A percentile compares a stretch with the other conserved stretches of the same genome.
These are phyloP conservation scores for Brachionus plicatilis DNA, from an alignment of 1,140 invertebrate species.

Conservation along the genomic window DNA sequence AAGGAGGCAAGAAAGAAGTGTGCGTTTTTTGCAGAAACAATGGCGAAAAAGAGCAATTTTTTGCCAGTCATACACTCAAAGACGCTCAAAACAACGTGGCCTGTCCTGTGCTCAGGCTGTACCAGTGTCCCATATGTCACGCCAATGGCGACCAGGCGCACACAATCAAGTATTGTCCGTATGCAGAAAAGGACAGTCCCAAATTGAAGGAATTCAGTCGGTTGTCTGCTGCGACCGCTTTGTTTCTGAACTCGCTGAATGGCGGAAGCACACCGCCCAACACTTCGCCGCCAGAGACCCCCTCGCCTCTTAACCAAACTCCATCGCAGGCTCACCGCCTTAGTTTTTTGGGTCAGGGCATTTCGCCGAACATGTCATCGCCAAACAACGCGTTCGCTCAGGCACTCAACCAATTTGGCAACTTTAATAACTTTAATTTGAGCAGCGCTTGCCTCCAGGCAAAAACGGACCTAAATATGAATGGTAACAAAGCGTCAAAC, in stretches of 20 bases:
- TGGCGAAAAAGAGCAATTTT: constrained; percentile 36
- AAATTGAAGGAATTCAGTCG: constrained; percentile 12
- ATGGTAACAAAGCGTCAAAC: neutral
- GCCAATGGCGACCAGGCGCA: constrained; percentile 42
- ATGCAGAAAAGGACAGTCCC: constrained; percentile 31
- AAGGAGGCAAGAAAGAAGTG: constrained; percentile 37
- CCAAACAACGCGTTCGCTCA: constrained; percentile 21
- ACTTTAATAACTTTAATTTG: constrained; percentile 20
- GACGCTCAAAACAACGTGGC: constrained; percentile 28
- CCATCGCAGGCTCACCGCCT: neutral
- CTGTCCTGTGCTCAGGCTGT: constrained; percentile 40
- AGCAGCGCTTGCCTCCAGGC: neutral
- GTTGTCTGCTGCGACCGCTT: neutral
- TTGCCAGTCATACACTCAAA: constrained; percentile 31
- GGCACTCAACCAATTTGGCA: neutral
- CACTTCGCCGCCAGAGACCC: constrained; percentile 4
- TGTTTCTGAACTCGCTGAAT: neutral
- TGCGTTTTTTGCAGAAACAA: constrained; percentile 42
- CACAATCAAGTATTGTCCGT: constrained; percentile 42
- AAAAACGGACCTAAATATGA: neutral
- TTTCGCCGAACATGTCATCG: constrained; percentile 22
- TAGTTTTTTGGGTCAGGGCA: neutral
- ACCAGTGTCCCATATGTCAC: constrained; percentile 41
- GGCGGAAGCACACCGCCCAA: neutral
- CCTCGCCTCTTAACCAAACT: constrained; percentile 11